Base-by-base conservation (phyloP, 35 echinoderm and acorn worm species). In the Chiridota heheva region DNA sequence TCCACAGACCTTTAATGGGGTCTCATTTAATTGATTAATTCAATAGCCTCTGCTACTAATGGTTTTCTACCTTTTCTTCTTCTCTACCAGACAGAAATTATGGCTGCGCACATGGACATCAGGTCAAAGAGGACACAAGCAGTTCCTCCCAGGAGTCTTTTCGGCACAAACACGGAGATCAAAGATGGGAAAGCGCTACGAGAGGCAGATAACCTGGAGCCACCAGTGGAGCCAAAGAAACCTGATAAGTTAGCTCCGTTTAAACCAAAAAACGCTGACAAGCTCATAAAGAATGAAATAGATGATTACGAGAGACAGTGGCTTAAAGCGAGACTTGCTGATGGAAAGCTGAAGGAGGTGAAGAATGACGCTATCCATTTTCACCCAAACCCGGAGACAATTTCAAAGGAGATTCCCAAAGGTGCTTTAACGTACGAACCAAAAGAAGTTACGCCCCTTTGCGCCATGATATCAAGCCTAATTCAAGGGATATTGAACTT, bases 131-230 rank as follows among this genome's bases (percentile, higher is more conserved):
- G 86, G 18, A 88, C 95, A 34, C 48, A 98, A 61, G 89, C 89
- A 28, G 89, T 92, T 57, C 59, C 89, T 24, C 95, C 95, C 15
- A 77, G 95, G 15, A 98, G 84, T 58, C 58, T 98, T 25, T 98
- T 98, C 86, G 95, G 95, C 8, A 91, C 95, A 33, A 44, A 69
- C 12, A 66, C 86, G 4, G 95, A 98, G 81, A 90, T 98, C 62
- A 92, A 88, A 51, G 76, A 88, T 42, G 65, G 80, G 41, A 33
- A 87, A 32, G 84, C 80, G 18, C 38, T 84, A 6, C 25, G 36
- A 45, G 78, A 88, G 36, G 58, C 63, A 18, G 58, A 77, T 4
- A 74, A 70, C 2, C 29, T 88, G 7, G 60, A 84, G 70, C 44
- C 73, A 1, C 62, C 73, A 28, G 45, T 70, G 36, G 53, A 42